phyloP scores from a whole-genome alignment of 2,888 invertebrate species.

The Hyposoter dolosus region DNA sequence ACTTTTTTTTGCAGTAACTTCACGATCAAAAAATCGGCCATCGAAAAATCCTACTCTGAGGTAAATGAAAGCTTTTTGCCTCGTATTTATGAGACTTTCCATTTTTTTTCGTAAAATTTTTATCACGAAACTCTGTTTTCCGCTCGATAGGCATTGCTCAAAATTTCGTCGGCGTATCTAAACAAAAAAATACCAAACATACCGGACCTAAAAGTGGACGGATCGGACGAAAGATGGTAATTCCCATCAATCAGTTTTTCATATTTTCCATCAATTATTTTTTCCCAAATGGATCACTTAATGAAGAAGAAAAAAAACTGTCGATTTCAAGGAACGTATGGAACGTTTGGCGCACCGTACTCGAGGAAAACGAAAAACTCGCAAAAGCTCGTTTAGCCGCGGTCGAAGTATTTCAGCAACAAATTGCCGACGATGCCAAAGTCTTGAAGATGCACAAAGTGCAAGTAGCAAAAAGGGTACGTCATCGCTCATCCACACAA shows the following conservation, averaged over 20 bases:
- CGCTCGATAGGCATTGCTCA: conserved; percentile 91
- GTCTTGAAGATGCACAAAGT: conserved; percentile 93
- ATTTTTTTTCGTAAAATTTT: neutral
- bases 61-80: conserved; percentile 85
- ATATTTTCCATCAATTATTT: no score
- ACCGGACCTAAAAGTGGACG: conserved; percentile 95
- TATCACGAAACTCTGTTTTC: conserved; percentile 20
- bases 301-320: neutral
- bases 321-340: conserved; percentile 93
- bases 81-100: neutral
- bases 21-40: conserved; percentile 95
- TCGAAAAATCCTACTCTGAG: conserved; percentile 98
- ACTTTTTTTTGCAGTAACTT: conserved; percentile 88
- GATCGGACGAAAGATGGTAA: conserved; percentile 96
- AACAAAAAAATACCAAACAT: conserved; percentile 97
- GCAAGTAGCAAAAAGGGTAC: conserved; percentile 92
- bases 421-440: conserved; percentile 97
- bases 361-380: conserved; percentile 97
- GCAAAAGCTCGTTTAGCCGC: conserved; percentile 96
- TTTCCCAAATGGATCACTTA: no score
- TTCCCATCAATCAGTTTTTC: conserved; percentile 69
- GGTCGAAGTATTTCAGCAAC: conserved; percentile 97
- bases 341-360: conserved; percentile 98
- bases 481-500: neutral
- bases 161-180: conserved; percentile 95